Evolutionary conservation across 2,888 invertebrate species (phyloP).

Genomic region (Chydorus sphaericus): DNA sequence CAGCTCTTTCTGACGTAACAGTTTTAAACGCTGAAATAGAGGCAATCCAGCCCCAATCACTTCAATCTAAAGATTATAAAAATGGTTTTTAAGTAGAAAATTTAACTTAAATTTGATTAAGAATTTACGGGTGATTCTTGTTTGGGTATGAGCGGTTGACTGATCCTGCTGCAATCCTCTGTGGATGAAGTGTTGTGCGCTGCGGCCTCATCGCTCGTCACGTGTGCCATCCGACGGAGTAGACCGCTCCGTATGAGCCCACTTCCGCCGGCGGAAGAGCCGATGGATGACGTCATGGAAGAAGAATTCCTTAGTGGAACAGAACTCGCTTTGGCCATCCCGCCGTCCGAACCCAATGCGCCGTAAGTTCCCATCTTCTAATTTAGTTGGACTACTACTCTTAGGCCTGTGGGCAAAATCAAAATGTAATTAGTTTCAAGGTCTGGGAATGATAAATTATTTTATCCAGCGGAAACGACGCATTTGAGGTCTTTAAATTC

Average conservation of each 20-base stretch:
- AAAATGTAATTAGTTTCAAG: neutral
- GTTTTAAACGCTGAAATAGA: slow-evolving; percentile 42
- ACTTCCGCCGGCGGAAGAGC: slow-evolving; percentile 7
- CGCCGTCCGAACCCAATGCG: slow-evolving; percentile 20
- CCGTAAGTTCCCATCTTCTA: slow-evolving; percentile 19
- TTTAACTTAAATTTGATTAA: neutral
- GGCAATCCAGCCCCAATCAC: slow-evolving; percentile 15
- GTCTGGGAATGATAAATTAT: neutral
- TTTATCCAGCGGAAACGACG: neutral
- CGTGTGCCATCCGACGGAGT: slow-evolving; percentile 55
- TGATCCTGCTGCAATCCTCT: slow-evolving; percentile 13
- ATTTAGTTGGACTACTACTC: slow-evolving; percentile 13
- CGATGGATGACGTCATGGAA: neutral
- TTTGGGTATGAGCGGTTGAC: neutral
- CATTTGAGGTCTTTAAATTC: neutral
- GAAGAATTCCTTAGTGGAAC: neutral
- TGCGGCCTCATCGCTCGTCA: slow-evolving; percentile 39
- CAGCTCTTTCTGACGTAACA: slow-evolving; percentile 66
- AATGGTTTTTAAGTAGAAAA: too few species aligned
- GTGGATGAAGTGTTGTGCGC: neutral
- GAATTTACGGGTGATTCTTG: slow-evolving; percentile 3
- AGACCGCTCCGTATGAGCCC: slow-evolving; percentile 39
- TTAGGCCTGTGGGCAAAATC: slow-evolving; percentile 3
- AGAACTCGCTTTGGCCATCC: slow-evolving; percentile 24
- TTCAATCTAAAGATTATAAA: slow-evolving; percentile 8